Evolutionary conservation across 2,113 vertebrate species (phyloP).

Genomic region (Gymnocephalus cernua): DNA sequence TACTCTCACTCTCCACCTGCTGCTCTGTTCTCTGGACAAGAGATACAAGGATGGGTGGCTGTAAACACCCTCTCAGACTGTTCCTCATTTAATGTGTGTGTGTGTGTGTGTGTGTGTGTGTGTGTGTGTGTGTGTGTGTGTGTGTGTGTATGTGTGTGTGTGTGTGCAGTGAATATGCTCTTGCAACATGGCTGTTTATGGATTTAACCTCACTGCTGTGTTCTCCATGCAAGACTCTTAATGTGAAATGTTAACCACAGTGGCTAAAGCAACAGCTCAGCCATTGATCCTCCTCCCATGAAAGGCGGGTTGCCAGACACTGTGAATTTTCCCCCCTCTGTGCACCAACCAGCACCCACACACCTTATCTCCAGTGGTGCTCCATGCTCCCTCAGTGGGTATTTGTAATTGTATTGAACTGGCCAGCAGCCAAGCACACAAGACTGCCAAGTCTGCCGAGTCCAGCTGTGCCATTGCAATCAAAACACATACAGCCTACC

Average conservation of each 20-base stretch:
- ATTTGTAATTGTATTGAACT: conserved; percentile 73
- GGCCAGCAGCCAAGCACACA: conserved; percentile 64
- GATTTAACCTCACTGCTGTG: conserved; percentile 19
- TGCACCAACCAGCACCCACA: conserved; percentile 38
- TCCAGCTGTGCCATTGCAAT: conserved; percentile 69
- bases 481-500: conserved; percentile 64
- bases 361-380: conserved; percentile 43
- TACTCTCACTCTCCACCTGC: conserved; percentile 38
- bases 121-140: conserved; percentile 18
- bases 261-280: conserved; percentile 23
- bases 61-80: conserved; percentile 1
- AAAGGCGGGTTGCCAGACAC: conserved; percentile 47
- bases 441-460: conserved; percentile 58
- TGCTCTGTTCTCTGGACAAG: conserved; percentile 23
- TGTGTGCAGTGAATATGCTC: not conserved
- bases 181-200: not conserved
- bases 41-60: not conserved
- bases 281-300: conserved; percentile 31
- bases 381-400: conserved; percentile 55
- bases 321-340: conserved; percentile 43
- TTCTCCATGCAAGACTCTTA: conserved; percentile 41
- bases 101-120: conserved; percentile 17
- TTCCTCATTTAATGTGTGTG: conserved; percentile 18
- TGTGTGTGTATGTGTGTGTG: conserved; percentile 15
- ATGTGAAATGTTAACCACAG: conserved; percentile 43